Percentiles rank a stretch among this genome's conserved stretches.
These are phyloP conservation scores for Parnassius orleans DNA, from an alignment of 2,888 invertebrate genomes.

Conservation along the genomic window DNA sequence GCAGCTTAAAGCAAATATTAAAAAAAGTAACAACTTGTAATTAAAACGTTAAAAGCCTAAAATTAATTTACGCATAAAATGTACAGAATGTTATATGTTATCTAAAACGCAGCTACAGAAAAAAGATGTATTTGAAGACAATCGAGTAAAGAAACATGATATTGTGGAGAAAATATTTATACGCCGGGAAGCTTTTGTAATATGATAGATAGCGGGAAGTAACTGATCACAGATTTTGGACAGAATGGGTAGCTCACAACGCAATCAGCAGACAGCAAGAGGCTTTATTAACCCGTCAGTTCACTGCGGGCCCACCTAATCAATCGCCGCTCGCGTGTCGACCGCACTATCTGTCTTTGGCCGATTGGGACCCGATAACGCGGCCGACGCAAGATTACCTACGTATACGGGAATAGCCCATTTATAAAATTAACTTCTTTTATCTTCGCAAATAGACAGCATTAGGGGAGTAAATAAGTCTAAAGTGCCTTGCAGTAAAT, in stretches of 20 bases:
- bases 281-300: conserved; percentile 78
- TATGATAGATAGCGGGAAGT: conserved; percentile 61
- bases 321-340: conserved; percentile 79
- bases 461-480: conserved; percentile 70
- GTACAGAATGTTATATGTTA: no score
- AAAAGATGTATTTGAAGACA: background rate
- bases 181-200: conserved; percentile 39
- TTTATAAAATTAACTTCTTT: conserved; percentile 78
- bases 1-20: no score
- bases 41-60: no score
- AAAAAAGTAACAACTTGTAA: no score
- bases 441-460: conserved; percentile 68
- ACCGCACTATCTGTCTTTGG: conserved; percentile 77
- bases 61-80: no score
- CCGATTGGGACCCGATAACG: conserved; percentile 75
- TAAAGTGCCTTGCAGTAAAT: conserved; percentile 54
- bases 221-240: conserved; percentile 59
- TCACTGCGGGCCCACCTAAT: conserved; percentile 73
- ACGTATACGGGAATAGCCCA: conserved; percentile 72
- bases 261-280: conserved; percentile 69
- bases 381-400: conserved; percentile 71
- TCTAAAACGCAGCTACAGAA: no score
- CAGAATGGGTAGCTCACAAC: conserved; percentile 67
- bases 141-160: no score
- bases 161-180: background rate